Conservation (phyloP, 30 jellyfish, hydroid and myxozoan genomes). For the Sanderia malayensis region DNA sequence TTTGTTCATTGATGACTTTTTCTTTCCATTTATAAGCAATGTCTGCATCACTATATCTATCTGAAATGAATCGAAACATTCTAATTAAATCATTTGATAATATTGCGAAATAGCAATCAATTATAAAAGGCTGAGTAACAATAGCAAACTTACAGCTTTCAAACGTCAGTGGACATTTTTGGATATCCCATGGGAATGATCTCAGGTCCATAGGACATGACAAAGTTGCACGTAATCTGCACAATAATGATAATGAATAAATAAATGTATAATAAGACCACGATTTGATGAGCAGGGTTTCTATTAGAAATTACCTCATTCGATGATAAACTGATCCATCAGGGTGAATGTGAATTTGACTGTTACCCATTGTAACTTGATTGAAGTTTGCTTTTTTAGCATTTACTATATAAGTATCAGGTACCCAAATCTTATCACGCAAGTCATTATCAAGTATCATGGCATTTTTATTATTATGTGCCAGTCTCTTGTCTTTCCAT, state of each 20-base stretch:
- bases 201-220: conserved; percentile 81
- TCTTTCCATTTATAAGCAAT: conserved; percentile 51
- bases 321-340: conserved; percentile 56
- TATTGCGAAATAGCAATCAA: too few species aligned
- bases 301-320: too few species aligned
- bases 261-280: too few species aligned
- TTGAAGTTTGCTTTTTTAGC: conserved; percentile 64
- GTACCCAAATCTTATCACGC: conserved; percentile 63
- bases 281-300: too few species aligned
- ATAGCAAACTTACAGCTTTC: conserved; percentile 87
- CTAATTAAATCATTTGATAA: too few species aligned
- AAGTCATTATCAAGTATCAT: conserved; percentile 45
- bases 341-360: conserved; percentile 26
- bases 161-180: conserved; percentile 57
- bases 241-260: background rate
- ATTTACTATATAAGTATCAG: conserved; percentile 81
- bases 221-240: conserved; percentile 68
- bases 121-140: too few species aligned
- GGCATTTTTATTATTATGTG: conserved; percentile 22
- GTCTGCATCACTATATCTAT: conserved; percentile 58
- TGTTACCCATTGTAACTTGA: conserved; percentile 47
- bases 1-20: conserved; percentile 1
- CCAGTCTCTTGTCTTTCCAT: conserved; percentile 73
- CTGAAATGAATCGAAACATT: conserved; percentile 17
- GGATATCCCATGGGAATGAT: conserved; percentile 90